A percentile compares a stretch with the other conserved stretches of the same genome.
phyloP scores from a whole-genome alignment of 2,888 invertebrate species.

The Taenaris catops region DNA sequence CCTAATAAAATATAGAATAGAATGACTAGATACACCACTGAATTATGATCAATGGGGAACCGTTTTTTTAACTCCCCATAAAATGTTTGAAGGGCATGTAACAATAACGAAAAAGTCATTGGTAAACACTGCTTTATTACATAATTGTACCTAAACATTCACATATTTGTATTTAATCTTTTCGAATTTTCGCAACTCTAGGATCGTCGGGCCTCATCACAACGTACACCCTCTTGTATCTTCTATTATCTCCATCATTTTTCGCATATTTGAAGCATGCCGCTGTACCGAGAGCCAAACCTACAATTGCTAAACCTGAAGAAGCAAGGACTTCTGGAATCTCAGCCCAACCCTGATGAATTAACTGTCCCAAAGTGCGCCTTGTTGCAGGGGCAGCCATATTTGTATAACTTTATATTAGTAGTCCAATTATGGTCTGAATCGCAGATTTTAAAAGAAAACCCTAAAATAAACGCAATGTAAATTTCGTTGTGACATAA shows the following conservation, averaged over 20 bases:
- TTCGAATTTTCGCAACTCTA: conserved; percentile 73
- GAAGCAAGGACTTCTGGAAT: conserved; percentile 85
- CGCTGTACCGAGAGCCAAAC: conserved; percentile 67
- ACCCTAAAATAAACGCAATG: no score
- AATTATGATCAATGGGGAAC: no score
- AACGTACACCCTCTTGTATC: conserved; percentile 82
- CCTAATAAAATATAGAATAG: no score
- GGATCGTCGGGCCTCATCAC: conserved; percentile 86
- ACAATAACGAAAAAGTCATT: conserved; percentile 10
- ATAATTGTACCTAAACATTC: conserved; percentile 43
- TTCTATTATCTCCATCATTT: conserved; percentile 83
- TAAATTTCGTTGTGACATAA: no score
- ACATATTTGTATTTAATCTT: conserved; percentile 50
- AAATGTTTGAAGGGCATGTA: conserved; percentile 2
- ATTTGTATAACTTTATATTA: conserved; percentile 3
- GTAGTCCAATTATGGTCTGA: no score
- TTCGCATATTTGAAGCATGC: conserved; percentile 72
- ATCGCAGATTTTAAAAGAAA: no score
- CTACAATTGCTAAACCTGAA: conserved; percentile 77
- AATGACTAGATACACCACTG: no score
- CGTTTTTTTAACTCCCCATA: no score
- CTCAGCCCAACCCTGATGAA: conserved; percentile 80
- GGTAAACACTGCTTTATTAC: conserved; percentile 42
- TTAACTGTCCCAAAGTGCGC: conserved; percentile 50
- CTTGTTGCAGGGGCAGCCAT: conserved; percentile 54